These are phyloP conservation scores for Drosophila seguyi DNA, from an alignment of 1,140 invertebrate species.

Conservation along the genomic window DNA sequence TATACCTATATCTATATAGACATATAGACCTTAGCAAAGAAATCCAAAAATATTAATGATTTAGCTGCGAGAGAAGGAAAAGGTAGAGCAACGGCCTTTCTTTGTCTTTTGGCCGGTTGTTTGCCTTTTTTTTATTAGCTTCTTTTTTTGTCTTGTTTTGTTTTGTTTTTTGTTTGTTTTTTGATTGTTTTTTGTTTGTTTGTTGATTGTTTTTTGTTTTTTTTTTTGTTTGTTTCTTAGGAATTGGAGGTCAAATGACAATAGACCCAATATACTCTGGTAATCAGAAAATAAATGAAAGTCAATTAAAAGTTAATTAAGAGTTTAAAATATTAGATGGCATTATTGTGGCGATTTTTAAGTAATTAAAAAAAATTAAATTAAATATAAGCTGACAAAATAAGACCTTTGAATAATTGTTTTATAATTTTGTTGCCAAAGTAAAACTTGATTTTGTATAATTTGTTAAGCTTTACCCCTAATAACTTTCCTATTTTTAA, in stretches of 20 bases:
- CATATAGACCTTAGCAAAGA: neutral
- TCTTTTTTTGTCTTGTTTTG: neutral
- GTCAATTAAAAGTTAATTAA: conserved; percentile 9
- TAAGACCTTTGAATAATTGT: too few species aligned
- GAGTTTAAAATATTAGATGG: neutral
- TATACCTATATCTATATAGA: neutral
- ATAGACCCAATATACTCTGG: neutral
- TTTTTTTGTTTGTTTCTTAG: neutral
- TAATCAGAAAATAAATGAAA: conserved; percentile 12
- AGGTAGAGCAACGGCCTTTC: conserved; percentile 30
- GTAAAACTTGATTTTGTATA: neutral
- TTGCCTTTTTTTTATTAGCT: conserved; percentile 15
- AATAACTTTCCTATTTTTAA: neutral
- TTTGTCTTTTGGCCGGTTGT: conserved; percentile 28
- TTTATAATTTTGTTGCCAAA: neutral
- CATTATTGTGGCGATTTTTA: neutral
- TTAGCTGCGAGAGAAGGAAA: conserved; percentile 15
- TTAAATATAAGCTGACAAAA: neutral
- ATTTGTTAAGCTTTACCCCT: too few species aligned
- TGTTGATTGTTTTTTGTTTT: too few species aligned
- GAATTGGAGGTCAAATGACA: conserved; percentile 7
- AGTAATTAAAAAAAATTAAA: neutral
- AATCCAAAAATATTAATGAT: conserved; percentile 35
- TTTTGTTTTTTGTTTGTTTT: neutral
- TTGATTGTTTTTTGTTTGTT: too few species aligned